These are phyloP conservation scores for Rhinoraja longicauda DNA, from an alignment of 2,797 vertebrate genomes.

Conservation along the genomic window DNA sequence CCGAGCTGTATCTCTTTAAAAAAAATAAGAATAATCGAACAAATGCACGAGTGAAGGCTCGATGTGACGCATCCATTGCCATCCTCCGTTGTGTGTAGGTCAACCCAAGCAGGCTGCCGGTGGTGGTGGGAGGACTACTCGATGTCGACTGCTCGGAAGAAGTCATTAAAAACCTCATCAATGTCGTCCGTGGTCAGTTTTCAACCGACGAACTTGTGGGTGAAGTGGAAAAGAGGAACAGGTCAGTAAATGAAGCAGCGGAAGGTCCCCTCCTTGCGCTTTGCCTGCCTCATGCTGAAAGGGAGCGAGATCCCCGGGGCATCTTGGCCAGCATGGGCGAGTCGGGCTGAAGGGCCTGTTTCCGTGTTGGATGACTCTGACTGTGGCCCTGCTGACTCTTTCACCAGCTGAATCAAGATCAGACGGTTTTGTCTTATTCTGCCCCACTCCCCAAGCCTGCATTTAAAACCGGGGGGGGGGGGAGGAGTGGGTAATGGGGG, in stretches of 20 bases:
- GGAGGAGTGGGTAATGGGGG: too few relatives aligned
- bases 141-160: conserved; percentile 93
- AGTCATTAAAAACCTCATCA: conserved; percentile 83
- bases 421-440: background rate
- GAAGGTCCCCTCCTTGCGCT: too few relatives aligned
- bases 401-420: background rate
- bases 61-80: too few relatives aligned
- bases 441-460: background rate
- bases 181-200: conserved; percentile 76
- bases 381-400: background rate
- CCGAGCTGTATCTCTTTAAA: too few relatives aligned
- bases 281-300: background rate
- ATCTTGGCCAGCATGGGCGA: too few relatives aligned
- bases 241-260: conserved; percentile 54
- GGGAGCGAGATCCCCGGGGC: background rate
- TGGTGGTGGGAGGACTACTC: conserved; percentile 87
- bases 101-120: conserved; percentile 85
- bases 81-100: conserved; percentile 59
- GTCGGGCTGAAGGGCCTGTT: too few relatives aligned
- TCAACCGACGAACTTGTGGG: conserved; percentile 80
- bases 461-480: background rate
- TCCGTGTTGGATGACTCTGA: too few relatives aligned
- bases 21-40: too few relatives aligned
- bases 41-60: too few relatives aligned
- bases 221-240: conserved; percentile 90